These are phyloP conservation scores for Dromococcyx pavoninus DNA, from an alignment of 2,797 vertebrate species.

Conservation along the genomic window DNA sequence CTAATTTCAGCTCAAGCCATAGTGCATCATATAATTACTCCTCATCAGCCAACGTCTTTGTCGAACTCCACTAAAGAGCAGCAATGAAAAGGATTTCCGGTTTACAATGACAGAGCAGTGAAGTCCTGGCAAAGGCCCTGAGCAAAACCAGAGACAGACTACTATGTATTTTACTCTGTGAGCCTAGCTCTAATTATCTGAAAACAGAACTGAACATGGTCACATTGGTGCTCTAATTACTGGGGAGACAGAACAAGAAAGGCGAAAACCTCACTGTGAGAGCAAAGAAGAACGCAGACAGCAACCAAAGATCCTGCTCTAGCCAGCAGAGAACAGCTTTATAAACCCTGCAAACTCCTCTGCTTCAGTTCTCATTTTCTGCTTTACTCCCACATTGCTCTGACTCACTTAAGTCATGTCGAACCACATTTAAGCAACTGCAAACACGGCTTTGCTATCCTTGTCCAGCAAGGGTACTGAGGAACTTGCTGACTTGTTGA, in stretches of 20 bases:
- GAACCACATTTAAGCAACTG: neutral
- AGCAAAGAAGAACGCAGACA: neutral
- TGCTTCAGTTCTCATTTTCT: neutral
- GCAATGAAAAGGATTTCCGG: neutral
- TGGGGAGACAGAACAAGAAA: neutral
- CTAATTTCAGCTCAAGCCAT: neutral
- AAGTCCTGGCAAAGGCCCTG: neutral
- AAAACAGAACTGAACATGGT: neutral
- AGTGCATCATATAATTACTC: neutral
- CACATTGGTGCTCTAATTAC: neutral
- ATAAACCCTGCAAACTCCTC: neutral
- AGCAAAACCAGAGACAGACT: neutral
- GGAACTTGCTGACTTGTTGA: neutral
- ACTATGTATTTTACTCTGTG: neutral
- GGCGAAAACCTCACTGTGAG: neutral
- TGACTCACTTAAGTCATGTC: neutral
- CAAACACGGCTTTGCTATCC: neutral
- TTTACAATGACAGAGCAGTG: neutral
- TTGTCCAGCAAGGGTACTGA: neutral
- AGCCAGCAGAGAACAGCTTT: neutral
- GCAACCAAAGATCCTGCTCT: neutral
- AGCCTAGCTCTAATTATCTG: neutral
- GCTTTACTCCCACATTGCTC: neutral
- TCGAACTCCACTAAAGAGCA: neutral
- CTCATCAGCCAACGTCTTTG: neutral